Conservation (phyloP, 2,888 invertebrate species). For the Yponomeuta plumbellus region DNA sequence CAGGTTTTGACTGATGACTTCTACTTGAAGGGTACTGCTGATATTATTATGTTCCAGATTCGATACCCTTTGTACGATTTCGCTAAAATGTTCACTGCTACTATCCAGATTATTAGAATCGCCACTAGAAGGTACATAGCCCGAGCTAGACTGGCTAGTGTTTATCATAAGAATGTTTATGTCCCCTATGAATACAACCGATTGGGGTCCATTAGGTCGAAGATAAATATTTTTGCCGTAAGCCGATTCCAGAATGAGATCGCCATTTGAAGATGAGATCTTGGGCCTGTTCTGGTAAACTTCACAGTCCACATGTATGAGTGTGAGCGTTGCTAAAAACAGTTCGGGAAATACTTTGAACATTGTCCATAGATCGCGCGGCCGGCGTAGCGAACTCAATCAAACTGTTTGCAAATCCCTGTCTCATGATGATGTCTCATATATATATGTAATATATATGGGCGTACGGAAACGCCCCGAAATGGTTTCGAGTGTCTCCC, state of each 20-base stretch:
- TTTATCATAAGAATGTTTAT: slow-evolving; percentile 76
- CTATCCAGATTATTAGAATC: background rate
- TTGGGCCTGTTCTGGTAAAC: slow-evolving; percentile 78
- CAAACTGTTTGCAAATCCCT: background rate
- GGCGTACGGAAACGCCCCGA: slow-evolving; percentile 21
- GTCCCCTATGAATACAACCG: slow-evolving; percentile 81
- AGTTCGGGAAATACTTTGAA: slow-evolving; percentile 34
- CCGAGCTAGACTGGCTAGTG: slow-evolving; percentile 40
- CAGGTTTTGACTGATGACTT: slow-evolving; percentile 31
- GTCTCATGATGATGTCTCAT: background rate
- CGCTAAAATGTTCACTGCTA: background rate
- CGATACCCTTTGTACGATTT: slow-evolving; percentile 22
- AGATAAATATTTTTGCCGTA: slow-evolving; percentile 87
- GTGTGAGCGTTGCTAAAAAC: slow-evolving; percentile 36
- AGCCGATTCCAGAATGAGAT: slow-evolving; percentile 87
- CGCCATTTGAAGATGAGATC: slow-evolving; percentile 80
- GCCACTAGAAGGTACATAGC: background rate
- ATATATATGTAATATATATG: background rate
- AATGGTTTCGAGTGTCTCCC: background rate
- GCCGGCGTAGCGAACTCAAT: background rate
- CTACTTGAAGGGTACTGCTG: slow-evolving; percentile 37
- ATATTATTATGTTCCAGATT: slow-evolving; percentile 41
- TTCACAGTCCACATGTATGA: slow-evolving; percentile 54
- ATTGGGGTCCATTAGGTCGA: slow-evolving; percentile 80
- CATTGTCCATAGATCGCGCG: slow-evolving; percentile 41